These are phyloP conservation scores for Monarcha castaneiventris DNA, from an alignment of 2,113 vertebrate species.

Conservation along the genomic window DNA sequence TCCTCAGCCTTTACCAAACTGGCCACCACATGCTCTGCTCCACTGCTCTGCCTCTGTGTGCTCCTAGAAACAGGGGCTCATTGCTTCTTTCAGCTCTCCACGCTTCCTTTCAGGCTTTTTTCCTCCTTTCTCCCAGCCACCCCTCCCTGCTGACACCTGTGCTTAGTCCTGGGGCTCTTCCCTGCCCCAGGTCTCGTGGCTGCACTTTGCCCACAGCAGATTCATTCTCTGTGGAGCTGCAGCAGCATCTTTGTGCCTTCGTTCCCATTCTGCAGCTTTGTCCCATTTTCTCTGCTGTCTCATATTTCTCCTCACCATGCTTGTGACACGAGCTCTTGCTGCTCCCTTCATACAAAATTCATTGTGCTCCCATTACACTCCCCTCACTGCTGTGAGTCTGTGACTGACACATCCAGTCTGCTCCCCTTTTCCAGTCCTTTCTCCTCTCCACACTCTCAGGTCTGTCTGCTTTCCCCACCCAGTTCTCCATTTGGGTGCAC, in stretches of 20 bases:
- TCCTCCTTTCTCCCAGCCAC: neutral
- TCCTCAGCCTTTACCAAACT: neutral
- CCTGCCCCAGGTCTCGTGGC: rapidly evolving
- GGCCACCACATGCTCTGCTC: neutral
- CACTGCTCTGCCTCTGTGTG: neutral
- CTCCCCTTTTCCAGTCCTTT: neutral
- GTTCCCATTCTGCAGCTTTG: neutral
- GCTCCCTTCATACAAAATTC: neutral
- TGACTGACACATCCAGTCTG: neutral
- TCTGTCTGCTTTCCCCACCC: neutral
- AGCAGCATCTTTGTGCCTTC: neutral
- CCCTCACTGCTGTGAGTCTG: neutral
- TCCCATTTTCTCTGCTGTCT: neutral
- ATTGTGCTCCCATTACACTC: neutral
- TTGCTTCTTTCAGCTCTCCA: neutral
- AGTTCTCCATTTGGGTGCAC: neutral
- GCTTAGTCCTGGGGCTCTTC: neutral
- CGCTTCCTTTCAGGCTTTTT: neutral
- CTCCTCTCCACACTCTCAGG: neutral
- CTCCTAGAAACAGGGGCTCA: neutral
- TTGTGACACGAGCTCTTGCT: neutral
- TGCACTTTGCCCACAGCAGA: neutral
- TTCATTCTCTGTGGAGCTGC: neutral
- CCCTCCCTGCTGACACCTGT: neutral
- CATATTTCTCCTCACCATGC: neutral